These are phyloP conservation scores for Hirtodrosophila duncani DNA, from an alignment of 2,888 invertebrate species.

Conservation along the genomic window DNA sequence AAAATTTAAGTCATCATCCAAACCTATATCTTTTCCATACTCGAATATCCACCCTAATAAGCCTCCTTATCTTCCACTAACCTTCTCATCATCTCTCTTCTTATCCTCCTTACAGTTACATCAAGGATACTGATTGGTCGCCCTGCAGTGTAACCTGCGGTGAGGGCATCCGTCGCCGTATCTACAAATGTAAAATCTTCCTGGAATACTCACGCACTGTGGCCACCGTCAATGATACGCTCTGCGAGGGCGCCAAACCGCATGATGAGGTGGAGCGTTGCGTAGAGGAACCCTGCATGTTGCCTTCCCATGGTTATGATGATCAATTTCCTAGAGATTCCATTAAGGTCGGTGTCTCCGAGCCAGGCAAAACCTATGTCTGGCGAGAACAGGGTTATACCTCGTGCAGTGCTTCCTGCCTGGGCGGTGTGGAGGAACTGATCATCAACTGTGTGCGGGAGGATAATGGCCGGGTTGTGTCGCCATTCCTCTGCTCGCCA, in stretches of 20 bases:
- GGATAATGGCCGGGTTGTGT: conserved; percentile 91
- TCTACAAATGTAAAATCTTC: conserved; percentile 96
- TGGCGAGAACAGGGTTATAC: conserved; percentile 95
- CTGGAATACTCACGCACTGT: conserved; percentile 93
- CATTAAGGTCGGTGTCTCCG: conserved; percentile 84
- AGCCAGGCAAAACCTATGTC: conserved; percentile 89
- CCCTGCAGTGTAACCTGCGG: conserved; percentile 95
- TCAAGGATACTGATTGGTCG: conserved; percentile 92
- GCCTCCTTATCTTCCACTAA: background rate
- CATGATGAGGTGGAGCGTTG: conserved; percentile 89
- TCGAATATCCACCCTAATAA: too few relatives aligned
- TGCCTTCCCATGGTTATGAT: conserved; percentile 81
- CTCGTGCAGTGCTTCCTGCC: conserved; percentile 95
- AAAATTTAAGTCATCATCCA: too few relatives aligned
- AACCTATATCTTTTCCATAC: too few relatives aligned
- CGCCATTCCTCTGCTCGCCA: conserved; percentile 91
- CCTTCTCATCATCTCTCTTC: background rate
- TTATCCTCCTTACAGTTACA: conserved; percentile 84
- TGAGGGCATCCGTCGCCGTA: conserved; percentile 89
- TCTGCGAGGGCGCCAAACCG: conserved; percentile 92
- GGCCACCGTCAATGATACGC: conserved; percentile 90
- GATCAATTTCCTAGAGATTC: conserved; percentile 78
- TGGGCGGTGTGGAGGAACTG: conserved; percentile 92
- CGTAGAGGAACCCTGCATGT: conserved; percentile 86
- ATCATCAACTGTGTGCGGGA: conserved; percentile 93